phyloP scores from a whole-genome alignment of 2,797 vertebrate genomes.

The Podarcis lilfordi region DNA sequence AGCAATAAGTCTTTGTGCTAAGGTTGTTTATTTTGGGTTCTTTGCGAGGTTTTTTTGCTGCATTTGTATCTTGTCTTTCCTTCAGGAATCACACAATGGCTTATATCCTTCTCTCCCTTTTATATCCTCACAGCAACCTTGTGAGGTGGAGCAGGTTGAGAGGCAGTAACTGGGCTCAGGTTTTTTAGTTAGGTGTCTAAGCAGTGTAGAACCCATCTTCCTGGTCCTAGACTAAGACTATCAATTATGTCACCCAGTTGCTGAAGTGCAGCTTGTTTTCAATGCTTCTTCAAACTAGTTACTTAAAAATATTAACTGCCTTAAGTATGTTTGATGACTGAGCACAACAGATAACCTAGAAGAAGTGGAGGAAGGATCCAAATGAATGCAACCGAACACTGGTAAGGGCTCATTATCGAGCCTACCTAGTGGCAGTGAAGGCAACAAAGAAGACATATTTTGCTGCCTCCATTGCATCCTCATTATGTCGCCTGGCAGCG shows the following conservation, averaged over 20 bases:
- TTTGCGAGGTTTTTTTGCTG: neutral
- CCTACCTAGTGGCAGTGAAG: too few relatives aligned
- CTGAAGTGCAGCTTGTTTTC: slow-evolving; percentile 10
- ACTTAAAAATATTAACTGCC: neutral
- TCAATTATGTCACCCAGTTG: neutral
- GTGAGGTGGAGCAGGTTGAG: neutral
- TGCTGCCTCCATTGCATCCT: too few relatives aligned
- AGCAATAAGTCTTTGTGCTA: neutral
- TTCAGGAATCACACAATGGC: neutral
- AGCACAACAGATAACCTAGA: neutral
- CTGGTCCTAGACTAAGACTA: neutral
- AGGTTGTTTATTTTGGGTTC: neutral
- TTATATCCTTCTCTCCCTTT: neutral
- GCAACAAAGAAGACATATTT: too few relatives aligned
- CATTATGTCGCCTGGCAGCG: too few relatives aligned
- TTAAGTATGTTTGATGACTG: neutral
- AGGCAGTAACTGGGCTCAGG: neutral
- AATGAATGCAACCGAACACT: too few relatives aligned
- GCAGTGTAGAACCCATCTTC: neutral
- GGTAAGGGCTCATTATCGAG: too few relatives aligned
- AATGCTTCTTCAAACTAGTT: neutral
- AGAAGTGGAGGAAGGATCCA: neutral
- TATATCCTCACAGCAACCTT: neutral
- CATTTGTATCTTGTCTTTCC: neutral
- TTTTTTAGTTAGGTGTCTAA: neutral